Percentiles rank a stretch among this genome's conserved stretches.
Conservation (phyloP, 2,113 vertebrate genomes). For the Tautogolabrus adspersus region DNA sequence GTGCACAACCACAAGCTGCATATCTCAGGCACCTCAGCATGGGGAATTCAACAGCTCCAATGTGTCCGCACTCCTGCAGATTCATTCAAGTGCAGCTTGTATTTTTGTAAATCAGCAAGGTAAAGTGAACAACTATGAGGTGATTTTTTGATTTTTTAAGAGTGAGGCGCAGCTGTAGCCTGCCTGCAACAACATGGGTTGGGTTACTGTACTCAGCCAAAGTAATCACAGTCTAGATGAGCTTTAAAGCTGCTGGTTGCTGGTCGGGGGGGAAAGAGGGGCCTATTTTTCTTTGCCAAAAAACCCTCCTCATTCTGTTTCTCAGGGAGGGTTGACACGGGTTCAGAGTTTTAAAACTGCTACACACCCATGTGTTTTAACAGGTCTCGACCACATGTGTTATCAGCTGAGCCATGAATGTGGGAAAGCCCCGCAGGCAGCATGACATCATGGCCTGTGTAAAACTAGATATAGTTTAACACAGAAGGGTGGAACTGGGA, state of each 20-base stretch:
- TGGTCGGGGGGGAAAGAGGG: conserved; percentile 35
- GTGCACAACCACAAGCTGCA: conserved; percentile 20
- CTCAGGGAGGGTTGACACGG: conserved; percentile 71
- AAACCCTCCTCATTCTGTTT: conserved; percentile 55
- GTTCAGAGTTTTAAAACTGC: conserved; percentile 68
- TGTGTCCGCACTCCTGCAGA: conserved; percentile 7
- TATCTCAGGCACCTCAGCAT: conserved; percentile 24
- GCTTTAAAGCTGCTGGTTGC: conserved; percentile 63
- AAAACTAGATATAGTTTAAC: conserved; percentile 68
- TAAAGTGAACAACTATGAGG: conserved; percentile 38
- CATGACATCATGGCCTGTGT: conserved; percentile 73
- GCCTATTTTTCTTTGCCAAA: conserved; percentile 59
- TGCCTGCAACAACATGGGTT: conserved; percentile 65
- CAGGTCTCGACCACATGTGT: conserved; percentile 75
- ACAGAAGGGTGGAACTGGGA: conserved; percentile 70
- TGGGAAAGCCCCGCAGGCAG: conserved; percentile 78
- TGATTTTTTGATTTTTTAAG: conserved; percentile 53
- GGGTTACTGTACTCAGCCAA: conserved; percentile 61
- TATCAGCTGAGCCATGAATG: conserved; percentile 79
- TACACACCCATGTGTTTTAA: conserved; percentile 76
- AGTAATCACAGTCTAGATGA: conserved; percentile 69
- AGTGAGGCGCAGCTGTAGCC: conserved; percentile 54
- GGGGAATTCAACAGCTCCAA: conserved; percentile 23
- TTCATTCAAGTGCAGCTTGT: conserved; percentile 34
- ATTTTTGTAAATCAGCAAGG: conserved; percentile 51